Evolutionary conservation across 2,888 invertebrate genomes (phyloP), one percentile per base, ranked within the genome.

Genomic region (Teinopalpus imperialis): DNA sequence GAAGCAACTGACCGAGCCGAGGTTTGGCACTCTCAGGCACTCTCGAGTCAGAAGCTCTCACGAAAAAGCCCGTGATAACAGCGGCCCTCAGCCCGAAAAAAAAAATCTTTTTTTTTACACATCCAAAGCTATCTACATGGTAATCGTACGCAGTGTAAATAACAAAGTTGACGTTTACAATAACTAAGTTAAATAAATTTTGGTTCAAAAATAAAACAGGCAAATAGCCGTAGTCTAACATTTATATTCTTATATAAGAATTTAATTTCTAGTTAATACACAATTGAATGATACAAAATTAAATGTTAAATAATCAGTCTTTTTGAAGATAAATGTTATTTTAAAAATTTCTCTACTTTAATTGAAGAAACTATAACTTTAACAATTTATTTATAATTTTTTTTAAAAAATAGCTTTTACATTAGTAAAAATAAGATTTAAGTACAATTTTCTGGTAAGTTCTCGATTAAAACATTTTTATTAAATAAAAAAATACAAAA

Each of bases 221-320:
- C 26, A 43, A 5, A 51, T 36, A 3, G 14, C 46, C 32, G 51
- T 61, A 53, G 66, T 69, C 81, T 83, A 82, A 80, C 77, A 77
- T 79, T 73, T 69, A 74, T 73, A 68, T 44, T 64, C 69, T 65
- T 63, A 65, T 70, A 66, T 69, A 65, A 70, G 81, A 81, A 80
- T 78, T 77, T 74, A 60, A 78, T 74, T 76, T 76, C 74, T 73
- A 76, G 65, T 73, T 74, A 81, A 74, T 70, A 73, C 68, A 68
- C 48, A 58, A 59, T 66, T 53, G 44, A 63, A 54, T 54, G 60
- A 60, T 62, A 63, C 55, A 63, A 70, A 75, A 70, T 65, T 69
- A 76, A 82, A 77, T 57, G 49, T 70, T 80, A 85, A 86, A 83
- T 63, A 81, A 86, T 87, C 87, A 87, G 87, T 87, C 87, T 87